These are phyloP conservation scores for Rhagologus leucostigma DNA, from an alignment of 2,113 vertebrate genomes.

Conservation along the genomic window DNA sequence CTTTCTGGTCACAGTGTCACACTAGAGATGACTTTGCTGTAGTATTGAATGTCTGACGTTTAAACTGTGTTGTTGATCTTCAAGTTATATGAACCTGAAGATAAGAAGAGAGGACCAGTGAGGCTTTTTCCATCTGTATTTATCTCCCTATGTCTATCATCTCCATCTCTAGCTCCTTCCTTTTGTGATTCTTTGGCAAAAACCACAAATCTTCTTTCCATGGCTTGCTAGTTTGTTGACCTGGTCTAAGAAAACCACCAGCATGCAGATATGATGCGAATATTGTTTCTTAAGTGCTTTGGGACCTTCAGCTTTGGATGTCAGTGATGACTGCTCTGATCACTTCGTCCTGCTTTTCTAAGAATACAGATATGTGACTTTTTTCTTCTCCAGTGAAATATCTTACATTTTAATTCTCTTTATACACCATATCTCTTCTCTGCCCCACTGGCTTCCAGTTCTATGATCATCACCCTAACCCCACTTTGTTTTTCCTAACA, in stretches of 20 bases:
- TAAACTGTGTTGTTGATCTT: background rate
- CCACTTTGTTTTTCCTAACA: constrained; percentile 1
- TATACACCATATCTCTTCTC: background rate
- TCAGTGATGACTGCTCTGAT: background rate
- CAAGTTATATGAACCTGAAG: background rate
- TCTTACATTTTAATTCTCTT: background rate
- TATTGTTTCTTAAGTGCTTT: background rate
- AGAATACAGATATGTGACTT: background rate
- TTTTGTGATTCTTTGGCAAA: background rate
- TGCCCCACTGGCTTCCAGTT: background rate
- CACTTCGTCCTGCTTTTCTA: background rate
- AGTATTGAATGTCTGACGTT: background rate
- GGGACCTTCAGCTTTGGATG: background rate
- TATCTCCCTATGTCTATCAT: background rate
- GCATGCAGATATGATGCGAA: background rate
- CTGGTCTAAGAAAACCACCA: background rate
- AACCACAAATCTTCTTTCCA: background rate
- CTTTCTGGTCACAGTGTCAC: background rate
- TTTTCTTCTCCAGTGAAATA: background rate
- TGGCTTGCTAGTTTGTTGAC: background rate
- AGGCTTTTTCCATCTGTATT: background rate
- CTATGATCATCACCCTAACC: background rate
- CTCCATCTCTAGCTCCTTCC: background rate
- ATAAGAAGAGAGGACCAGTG: background rate
- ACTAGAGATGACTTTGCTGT: background rate